Conservation (phyloP, 2,113 vertebrate genomes). For the Sander lucioperca region DNA sequence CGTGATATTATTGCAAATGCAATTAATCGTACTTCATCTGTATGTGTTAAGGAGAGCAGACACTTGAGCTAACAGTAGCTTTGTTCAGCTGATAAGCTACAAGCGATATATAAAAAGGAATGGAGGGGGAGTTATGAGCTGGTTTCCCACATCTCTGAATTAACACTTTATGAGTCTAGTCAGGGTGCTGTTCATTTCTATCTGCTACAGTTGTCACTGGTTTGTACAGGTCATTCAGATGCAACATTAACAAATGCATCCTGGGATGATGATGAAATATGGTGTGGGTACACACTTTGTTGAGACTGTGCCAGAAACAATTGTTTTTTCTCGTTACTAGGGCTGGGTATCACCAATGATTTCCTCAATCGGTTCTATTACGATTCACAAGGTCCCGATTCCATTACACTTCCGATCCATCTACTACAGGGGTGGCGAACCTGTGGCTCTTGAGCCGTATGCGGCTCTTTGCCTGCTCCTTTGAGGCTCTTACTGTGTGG, state of each 20-base stretch:
- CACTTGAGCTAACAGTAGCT: background rate
- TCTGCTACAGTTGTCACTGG: background rate
- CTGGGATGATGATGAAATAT: background rate
- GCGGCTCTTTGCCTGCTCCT: no score
- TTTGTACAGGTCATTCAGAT: background rate
- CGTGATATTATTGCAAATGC: no score
- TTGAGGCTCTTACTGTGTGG: no score
- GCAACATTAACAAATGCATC: constrained; percentile 1
- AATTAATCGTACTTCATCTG: no score
- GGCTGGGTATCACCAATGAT: no score
- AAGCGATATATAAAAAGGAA: background rate
- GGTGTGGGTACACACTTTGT: background rate
- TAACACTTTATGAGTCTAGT: background rate
- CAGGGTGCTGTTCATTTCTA: background rate
- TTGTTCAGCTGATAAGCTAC: background rate
- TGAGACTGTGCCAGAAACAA: no score
- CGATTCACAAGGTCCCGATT: no score
- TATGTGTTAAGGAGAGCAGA: background rate
- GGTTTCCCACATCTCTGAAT: background rate
- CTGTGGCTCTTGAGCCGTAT: no score
- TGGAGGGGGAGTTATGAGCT: background rate
- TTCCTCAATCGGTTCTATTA: no score
- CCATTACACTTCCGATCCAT: no score
- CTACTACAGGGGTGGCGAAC: no score
- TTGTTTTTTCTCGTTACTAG: no score